These are phyloP conservation scores for Staurois parvus DNA, from an alignment of 2,797 vertebrate genomes.

Conservation along the genomic window DNA sequence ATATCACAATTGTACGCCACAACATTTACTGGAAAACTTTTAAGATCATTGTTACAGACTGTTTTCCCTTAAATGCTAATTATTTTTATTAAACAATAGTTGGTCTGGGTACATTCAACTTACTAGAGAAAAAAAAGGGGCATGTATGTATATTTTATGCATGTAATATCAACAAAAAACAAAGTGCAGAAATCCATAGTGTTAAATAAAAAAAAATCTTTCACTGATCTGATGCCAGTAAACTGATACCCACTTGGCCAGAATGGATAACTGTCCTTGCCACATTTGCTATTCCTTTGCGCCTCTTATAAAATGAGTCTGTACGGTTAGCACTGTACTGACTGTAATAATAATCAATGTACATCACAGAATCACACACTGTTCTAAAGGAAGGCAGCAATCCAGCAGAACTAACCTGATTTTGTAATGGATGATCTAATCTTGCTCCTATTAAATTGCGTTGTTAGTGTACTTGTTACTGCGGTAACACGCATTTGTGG, in stretches of 20 bases:
- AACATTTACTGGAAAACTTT: too few species aligned
- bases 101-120: neutral
- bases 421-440: constrained; percentile 24
- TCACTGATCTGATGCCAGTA: neutral
- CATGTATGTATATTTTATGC: too few species aligned
- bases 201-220: neutral
- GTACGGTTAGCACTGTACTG: neutral
- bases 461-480: constrained; percentile 66
- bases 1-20: too few species aligned
- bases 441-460: constrained; percentile 34
- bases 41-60: too few species aligned
- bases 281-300: neutral
- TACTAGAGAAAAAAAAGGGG: neutral
- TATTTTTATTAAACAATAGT: neutral
- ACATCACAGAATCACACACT: neutral
- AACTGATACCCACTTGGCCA: neutral
- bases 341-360: neutral
- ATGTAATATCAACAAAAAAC: too few species aligned
- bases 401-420: neutral
- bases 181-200: too few species aligned
- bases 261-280: neutral
- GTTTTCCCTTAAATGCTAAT: too few species aligned
- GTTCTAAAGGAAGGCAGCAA: neutral
- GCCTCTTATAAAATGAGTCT: neutral
- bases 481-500: constrained; percentile 68